Conservation (phyloP, 1,140 invertebrate genomes). For the Zaprionus inermis region DNA sequence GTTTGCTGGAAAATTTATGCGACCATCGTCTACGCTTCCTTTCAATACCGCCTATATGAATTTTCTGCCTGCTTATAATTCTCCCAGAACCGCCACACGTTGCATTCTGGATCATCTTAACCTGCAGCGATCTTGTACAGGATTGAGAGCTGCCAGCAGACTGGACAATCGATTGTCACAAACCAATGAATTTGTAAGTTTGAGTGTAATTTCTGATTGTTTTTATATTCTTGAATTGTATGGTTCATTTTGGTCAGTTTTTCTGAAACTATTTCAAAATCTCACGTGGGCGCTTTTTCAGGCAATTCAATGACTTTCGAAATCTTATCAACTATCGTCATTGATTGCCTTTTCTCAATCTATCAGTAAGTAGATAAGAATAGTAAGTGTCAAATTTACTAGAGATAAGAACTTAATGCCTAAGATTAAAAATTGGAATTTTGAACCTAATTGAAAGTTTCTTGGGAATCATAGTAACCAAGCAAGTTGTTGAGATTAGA, state of each 20-base stretch:
- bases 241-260: not conserved
- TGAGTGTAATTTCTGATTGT: no score
- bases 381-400: not conserved
- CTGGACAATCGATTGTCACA: constrained; percentile 53
- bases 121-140: constrained; percentile 43
- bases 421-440: not conserved
- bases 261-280: not conserved
- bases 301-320: not conserved
- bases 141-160: constrained; percentile 60
- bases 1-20: constrained; percentile 71
- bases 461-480: not conserved
- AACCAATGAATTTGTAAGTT: constrained; percentile 57
- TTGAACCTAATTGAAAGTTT: not conserved
- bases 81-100: constrained; percentile 52
- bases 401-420: not conserved
- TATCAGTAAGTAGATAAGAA: not conserved
- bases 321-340: constrained; percentile 4
- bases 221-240: not conserved
- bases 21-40: constrained; percentile 50
- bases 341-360: not conserved
- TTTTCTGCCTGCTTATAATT: constrained; percentile 55
- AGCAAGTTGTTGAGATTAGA: not conserved
- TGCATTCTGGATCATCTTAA: constrained; percentile 59
- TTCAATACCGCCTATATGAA: constrained; percentile 47
- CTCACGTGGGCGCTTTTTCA: no score